A percentile compares a stretch with the other conserved stretches of the same genome.
Conservation (phyloP, 2,113 vertebrate species). For the Terrapene triunguis region DNA sequence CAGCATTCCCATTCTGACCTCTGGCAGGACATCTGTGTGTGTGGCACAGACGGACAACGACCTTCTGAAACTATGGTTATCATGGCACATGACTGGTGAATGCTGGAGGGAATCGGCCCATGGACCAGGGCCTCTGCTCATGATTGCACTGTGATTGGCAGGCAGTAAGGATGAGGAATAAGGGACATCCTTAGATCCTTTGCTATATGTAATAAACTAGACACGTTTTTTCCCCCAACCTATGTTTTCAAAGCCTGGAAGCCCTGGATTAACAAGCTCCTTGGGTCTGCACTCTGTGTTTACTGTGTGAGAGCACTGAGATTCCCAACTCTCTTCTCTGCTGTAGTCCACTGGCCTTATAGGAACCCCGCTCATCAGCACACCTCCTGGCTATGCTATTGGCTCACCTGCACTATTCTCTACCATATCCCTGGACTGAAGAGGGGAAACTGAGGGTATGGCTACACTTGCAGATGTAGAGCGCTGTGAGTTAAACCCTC, state of each 20-base stretch:
- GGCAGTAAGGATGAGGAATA: not conserved
- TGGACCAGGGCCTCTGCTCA: not conserved
- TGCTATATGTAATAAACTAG: not conserved
- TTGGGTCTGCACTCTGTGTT: not conserved
- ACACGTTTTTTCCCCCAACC: not conserved
- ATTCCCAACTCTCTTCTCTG: not conserved
- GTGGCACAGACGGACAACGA: not conserved
- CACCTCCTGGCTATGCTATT: not conserved
- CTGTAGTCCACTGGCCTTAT: not conserved
- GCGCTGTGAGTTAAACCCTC: too few relatives aligned
- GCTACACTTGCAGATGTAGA: too few relatives aligned
- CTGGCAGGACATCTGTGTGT: not conserved
- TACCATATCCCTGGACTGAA: not conserved
- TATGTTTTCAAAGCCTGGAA: not conserved
- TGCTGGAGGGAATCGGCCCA: not conserved
- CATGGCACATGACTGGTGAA: not conserved
- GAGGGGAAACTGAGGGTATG: not conserved
- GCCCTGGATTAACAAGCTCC: not conserved
- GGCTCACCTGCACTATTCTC: not conserved
- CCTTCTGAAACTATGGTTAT: not conserved
- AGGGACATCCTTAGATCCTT: not conserved
- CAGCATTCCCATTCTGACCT: not conserved
- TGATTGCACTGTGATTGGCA: not conserved
- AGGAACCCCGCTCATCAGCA: not conserved
- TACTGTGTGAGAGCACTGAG: not conserved